These are phyloP conservation scores for Lepetodrilus schrolli DNA, from an alignment of 2,888 invertebrate species.

Conservation along the genomic window DNA sequence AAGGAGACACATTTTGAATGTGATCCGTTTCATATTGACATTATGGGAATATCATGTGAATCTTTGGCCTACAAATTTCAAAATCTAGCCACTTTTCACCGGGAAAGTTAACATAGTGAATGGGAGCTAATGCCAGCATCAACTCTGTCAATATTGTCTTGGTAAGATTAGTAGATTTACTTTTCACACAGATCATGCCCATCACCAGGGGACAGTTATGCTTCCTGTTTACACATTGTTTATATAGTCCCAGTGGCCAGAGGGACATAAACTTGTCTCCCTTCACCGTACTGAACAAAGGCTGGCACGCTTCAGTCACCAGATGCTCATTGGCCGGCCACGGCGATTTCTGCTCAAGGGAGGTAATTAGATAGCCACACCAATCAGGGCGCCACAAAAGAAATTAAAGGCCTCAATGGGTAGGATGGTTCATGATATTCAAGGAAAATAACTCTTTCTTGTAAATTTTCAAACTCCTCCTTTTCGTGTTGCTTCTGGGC, in stretches of 20 bases:
- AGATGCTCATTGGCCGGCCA: neutral
- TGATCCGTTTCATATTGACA: no score
- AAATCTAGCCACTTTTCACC: no score
- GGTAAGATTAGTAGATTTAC: neutral
- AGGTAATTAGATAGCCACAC: slow-evolving; percentile 1
- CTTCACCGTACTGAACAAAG: neutral
- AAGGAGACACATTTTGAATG: no score
- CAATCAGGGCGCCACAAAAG: slow-evolving; percentile 7
- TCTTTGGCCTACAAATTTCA: no score
- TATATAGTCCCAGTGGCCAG: neutral
- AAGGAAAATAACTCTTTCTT: neutral
- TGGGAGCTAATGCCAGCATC: neutral
- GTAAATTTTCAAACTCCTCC: neutral
- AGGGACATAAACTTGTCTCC: neutral
- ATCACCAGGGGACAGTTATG: neutral
- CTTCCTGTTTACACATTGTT: neutral
- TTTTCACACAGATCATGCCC: neutral
- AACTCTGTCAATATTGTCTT: neutral
- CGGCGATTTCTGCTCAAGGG: neutral
- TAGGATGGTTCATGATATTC: neutral
- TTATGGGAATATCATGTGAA: no score
- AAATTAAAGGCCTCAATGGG: neutral
- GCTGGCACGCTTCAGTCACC: neutral
- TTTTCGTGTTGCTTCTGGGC: neutral
- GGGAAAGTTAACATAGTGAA: no score